These are phyloP conservation scores for Coreius guichenoti DNA, from an alignment of 2,797 vertebrate genomes.

Conservation along the genomic window DNA sequence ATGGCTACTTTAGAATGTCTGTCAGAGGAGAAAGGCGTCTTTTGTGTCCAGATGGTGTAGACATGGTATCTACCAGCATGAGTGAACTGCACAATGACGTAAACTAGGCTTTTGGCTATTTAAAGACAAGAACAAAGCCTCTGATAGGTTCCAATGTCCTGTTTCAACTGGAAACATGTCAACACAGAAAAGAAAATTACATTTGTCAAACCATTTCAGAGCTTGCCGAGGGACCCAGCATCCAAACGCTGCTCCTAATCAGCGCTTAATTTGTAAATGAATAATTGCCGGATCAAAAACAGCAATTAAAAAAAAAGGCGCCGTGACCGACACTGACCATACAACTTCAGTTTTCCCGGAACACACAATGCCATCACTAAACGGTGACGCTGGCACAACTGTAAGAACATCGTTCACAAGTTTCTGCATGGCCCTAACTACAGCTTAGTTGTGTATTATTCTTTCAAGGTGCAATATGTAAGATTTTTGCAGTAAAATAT, in stretches of 20 bases:
- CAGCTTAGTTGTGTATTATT: too few species aligned
- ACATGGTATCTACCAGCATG: background rate
- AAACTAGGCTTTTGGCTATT: constrained; percentile 7
- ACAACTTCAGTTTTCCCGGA: too few species aligned
- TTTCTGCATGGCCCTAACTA: too few species aligned
- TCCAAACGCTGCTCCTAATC: background rate
- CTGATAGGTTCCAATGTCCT: background rate
- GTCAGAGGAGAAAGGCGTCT: background rate
- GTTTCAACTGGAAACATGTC: background rate
- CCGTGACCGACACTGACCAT: too few species aligned
- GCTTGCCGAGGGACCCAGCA: background rate
- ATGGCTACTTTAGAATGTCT: background rate
- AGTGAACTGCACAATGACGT: background rate
- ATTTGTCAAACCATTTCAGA: background rate
- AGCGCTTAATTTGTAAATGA: too few species aligned
- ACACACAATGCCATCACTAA: too few species aligned
- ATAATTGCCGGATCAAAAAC: too few species aligned
- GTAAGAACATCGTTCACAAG: too few species aligned
- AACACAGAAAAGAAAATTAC: background rate
- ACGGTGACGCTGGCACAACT: too few species aligned
- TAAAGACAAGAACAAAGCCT: background rate
- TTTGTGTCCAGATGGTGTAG: constrained; percentile 17
- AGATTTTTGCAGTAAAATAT: too few species aligned
- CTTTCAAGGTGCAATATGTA: too few species aligned
- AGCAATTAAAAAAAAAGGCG: too few species aligned